phyloP scores from a whole-genome alignment of 2,888 invertebrate genomes.

The Dryadula phaetusa region DNA sequence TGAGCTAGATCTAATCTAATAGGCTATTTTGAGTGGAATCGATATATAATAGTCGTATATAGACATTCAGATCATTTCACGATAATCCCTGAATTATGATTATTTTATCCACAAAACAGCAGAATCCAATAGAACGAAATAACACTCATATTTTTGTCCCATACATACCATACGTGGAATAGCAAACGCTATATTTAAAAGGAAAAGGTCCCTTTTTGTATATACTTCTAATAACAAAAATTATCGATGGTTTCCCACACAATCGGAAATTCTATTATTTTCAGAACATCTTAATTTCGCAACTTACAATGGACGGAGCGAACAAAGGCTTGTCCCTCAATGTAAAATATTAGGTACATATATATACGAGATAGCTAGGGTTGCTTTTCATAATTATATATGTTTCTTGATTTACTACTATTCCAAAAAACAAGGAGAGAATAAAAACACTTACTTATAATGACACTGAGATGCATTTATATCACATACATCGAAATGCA shows the following conservation, averaged over 20 bases:
- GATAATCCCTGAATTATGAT: background rate
- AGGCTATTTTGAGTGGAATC: background rate
- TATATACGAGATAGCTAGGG: conserved; percentile 35
- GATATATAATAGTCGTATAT: background rate
- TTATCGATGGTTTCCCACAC: conserved; percentile 37
- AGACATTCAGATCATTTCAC: background rate
- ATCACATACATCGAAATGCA: too few species aligned
- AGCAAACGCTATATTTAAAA: background rate
- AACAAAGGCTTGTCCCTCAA: conserved; percentile 52
- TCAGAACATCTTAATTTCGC: conserved; percentile 53
- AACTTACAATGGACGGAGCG: conserved; percentile 50
- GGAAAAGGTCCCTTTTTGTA: background rate
- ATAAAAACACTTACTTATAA: too few species aligned
- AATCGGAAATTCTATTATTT: conserved; percentile 52
- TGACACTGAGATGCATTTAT: too few species aligned
- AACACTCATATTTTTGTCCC: background rate
- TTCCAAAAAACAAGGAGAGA: too few species aligned
- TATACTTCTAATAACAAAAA: conserved; percentile 23
- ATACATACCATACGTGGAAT: background rate
- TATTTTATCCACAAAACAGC: background rate
- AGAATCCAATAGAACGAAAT: background rate
- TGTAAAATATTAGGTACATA: conserved; percentile 48
- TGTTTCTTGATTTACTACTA: background rate
- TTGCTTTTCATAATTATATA: conserved; percentile 16
- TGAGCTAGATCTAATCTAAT: too few species aligned